phyloP scores from a whole-genome alignment of 1,140 invertebrate genomes.

The Neocloeon triangulifer region DNA sequence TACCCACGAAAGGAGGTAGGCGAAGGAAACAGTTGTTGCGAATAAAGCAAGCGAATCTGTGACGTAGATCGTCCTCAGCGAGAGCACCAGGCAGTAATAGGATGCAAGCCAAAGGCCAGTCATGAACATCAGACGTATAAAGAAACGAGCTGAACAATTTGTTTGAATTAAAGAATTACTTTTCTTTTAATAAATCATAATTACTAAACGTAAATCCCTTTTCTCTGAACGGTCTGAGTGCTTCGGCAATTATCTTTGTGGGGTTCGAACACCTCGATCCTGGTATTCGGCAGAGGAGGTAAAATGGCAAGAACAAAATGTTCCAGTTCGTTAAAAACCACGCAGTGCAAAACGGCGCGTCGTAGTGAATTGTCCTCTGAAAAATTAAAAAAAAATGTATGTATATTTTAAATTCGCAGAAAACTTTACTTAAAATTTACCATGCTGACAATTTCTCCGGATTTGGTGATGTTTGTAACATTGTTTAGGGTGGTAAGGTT shows the following conservation, averaged over 20 bases:
- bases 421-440: too few species aligned
- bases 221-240: conserved; percentile 59
- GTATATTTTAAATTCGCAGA: too few species aligned
- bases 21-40: conserved; percentile 78
- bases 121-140: conserved; percentile 65
- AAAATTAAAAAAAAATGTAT: neutral
- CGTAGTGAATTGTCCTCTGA: conserved; percentile 37
- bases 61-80: conserved; percentile 58
- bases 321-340: conserved; percentile 92
- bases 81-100: conserved; percentile 77
- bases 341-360: conserved; percentile 80
- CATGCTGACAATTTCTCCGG: too few species aligned
- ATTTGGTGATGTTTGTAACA: neutral
- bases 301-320: conserved; percentile 73
- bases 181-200: too few species aligned
- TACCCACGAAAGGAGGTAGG: conserved; percentile 87
- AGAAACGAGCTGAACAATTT: conserved; percentile 57
- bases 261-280: conserved; percentile 48
- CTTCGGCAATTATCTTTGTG: conserved; percentile 48
- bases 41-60: conserved; percentile 84
- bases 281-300: conserved; percentile 45
- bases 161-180: too few species aligned
- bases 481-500: neutral
- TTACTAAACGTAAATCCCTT: conserved; percentile 66
- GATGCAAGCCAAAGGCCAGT: conserved; percentile 79